phyloP scores from a whole-genome alignment of 2,113 vertebrate genomes.

The Regulus satrapa region DNA sequence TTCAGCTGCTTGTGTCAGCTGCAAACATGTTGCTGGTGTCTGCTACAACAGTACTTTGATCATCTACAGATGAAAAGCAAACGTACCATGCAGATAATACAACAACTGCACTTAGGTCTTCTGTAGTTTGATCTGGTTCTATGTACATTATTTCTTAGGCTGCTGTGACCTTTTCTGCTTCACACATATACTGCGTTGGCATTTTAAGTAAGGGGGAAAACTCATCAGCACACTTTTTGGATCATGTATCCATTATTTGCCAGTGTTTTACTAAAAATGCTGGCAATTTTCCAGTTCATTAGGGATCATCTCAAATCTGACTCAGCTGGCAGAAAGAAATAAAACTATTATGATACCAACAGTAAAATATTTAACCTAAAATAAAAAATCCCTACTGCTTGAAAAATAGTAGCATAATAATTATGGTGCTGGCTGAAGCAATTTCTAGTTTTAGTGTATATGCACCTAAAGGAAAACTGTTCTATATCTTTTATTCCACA shows the following conservation, averaged over 20 bases:
- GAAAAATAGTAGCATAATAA: not conserved
- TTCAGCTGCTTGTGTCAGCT: not conserved
- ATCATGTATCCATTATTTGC: not conserved
- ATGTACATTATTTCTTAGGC: not conserved
- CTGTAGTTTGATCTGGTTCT: not conserved
- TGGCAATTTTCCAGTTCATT: conserved; percentile 50
- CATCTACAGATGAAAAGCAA: not conserved
- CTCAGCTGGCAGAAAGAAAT: conserved; percentile 13
- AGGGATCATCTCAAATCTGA: not conserved
- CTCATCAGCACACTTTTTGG: not conserved
- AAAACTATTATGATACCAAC: not conserved
- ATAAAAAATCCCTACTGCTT: not conserved
- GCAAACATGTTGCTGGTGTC: not conserved
- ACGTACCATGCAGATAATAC: not conserved
- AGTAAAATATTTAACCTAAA: conserved; percentile 32
- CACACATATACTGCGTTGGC: not conserved
- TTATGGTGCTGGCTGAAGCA: not conserved
- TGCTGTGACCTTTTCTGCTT: not conserved
- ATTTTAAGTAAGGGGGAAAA: not conserved
- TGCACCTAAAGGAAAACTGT: not conserved
- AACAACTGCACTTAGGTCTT: not conserved
- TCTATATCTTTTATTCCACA: not conserved
- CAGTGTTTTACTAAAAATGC: not conserved
- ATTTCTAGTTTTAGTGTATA: not conserved
- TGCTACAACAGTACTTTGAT: not conserved